Percentiles rank a stretch among this genome's conserved stretches.
phyloP scores from a whole-genome alignment of 2,797 vertebrate species.

The Alcedo quadribrachys region DNA sequence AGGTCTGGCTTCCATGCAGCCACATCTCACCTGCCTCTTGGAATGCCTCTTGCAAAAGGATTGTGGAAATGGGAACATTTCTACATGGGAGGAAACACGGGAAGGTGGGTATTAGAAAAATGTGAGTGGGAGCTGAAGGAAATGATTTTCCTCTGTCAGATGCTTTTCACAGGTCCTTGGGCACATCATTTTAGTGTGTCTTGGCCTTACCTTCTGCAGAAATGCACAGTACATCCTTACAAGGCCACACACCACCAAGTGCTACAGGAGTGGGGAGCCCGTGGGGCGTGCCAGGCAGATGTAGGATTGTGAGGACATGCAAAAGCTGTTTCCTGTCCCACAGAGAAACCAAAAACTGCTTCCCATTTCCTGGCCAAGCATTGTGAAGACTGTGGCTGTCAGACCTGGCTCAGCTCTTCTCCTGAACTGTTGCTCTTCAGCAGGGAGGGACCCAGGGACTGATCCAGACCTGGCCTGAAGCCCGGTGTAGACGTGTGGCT shows the following conservation, averaged over 20 bases:
- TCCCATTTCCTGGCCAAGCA: background rate
- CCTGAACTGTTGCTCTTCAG: background rate
- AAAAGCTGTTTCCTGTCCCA: background rate
- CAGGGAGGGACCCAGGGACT: background rate
- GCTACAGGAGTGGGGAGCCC: background rate
- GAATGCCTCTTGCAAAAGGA: background rate
- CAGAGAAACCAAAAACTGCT: background rate
- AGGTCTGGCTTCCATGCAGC: background rate
- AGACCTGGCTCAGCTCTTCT: background rate
- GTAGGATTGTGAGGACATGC: background rate
- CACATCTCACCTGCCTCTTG: background rate
- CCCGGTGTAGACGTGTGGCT: background rate
- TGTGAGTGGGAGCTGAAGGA: background rate
- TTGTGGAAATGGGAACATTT: background rate
- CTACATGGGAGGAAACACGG: background rate
- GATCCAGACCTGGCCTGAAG: background rate
- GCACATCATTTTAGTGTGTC: background rate
- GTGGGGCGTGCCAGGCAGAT: background rate
- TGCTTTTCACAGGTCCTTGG: background rate
- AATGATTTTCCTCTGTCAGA: background rate
- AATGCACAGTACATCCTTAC: background rate
- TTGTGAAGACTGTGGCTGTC: background rate
- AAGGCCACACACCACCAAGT: background rate
- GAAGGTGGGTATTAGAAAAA: background rate
- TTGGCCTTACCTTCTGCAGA: background rate